Evolutionary conservation across 2,113 vertebrate species (phyloP).

Genomic region (Vimba vimba): DNA sequence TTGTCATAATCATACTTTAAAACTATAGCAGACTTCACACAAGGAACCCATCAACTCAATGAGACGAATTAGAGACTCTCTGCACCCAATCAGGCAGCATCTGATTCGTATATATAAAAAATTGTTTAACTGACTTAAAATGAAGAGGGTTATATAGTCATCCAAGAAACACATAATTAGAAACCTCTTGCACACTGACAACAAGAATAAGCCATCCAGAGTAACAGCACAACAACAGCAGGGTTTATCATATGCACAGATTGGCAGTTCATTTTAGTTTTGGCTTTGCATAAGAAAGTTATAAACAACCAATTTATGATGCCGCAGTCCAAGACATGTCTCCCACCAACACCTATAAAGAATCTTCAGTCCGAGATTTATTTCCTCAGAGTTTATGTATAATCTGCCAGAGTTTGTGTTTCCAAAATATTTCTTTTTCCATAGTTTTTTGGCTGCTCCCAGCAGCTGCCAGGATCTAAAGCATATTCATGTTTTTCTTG

Average conservation of each 20-base stretch:
- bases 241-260: conserved; percentile 26
- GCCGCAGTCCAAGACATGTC: conserved; percentile 52
- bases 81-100: conserved; percentile 21
- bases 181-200: conserved; percentile 9
- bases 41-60: neutral
- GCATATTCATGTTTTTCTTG: conserved; percentile 56
- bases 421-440: conserved; percentile 46
- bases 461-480: conserved; percentile 56
- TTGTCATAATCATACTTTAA: neutral
- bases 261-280: conserved; percentile 41
- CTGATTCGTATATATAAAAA: neutral
- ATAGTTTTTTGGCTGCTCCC: conserved; percentile 14
- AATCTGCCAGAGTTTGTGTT: conserved; percentile 60
- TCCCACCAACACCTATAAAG: conserved; percentile 53
- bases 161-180: conserved; percentile 21
- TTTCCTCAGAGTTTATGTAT: conserved; percentile 57
- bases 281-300: conserved; percentile 41
- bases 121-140: neutral
- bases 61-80: neutral
- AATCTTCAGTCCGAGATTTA: conserved; percentile 61
- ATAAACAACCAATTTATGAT: conserved; percentile 55
- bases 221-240: conserved; percentile 15
- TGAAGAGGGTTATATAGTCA: neutral
- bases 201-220: conserved; percentile 6
- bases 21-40: conserved; percentile 15